These are phyloP conservation scores for Spisula subtruncata DNA, from an alignment of 2,888 invertebrate genomes.

Conservation along the genomic window DNA sequence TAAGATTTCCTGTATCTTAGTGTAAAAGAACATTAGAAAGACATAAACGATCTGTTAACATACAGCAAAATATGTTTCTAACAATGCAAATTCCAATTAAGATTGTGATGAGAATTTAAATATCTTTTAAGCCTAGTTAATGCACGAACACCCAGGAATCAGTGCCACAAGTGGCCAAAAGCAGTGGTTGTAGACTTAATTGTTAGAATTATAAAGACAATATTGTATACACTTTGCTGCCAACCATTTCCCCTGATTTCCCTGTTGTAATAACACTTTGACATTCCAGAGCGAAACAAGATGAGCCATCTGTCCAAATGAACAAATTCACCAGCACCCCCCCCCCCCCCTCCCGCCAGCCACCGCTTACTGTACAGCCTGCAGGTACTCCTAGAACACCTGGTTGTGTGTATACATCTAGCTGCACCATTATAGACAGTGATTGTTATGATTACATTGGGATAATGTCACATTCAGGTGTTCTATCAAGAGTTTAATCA, in stretches of 20 bases:
- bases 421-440: background rate
- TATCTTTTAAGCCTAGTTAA: background rate
- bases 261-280: background rate
- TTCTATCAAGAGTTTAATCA: background rate
- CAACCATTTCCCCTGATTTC: background rate
- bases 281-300: background rate
- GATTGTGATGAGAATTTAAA: conserved; percentile 1
- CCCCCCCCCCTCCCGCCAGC: too few species aligned
- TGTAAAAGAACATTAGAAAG: background rate
- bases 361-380: background rate
- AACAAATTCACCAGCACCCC: background rate
- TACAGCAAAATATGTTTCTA: background rate
- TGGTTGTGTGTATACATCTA: background rate
- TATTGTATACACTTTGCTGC: conserved; percentile 7
- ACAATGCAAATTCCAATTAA: background rate
- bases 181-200: conserved; percentile 5
- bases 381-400: background rate
- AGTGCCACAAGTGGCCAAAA: background rate
- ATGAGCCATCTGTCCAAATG: conserved; percentile 9
- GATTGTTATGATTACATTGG: background rate
- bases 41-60: background rate
- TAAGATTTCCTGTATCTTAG: background rate
- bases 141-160: background rate
- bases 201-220: background rate
- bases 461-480: conserved; percentile 12